Conservation (phyloP, 1,140 invertebrate genomes). For the Drosophila nasuta region DNA sequence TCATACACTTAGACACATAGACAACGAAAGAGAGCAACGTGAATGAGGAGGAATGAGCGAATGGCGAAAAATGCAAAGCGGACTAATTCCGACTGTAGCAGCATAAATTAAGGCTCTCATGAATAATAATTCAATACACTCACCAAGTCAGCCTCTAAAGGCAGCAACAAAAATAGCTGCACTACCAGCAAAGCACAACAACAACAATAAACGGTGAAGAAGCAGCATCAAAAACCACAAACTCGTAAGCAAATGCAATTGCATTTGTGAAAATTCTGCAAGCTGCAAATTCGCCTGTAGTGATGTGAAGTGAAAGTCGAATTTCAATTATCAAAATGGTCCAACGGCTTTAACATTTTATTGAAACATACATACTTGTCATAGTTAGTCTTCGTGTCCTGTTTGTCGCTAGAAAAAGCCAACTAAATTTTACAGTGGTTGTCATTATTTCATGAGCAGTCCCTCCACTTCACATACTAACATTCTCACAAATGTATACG, state of each 20-base stretch:
- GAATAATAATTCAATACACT: conserved; percentile 81
- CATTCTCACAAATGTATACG: not conserved
- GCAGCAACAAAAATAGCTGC: conserved; percentile 63
- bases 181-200: conserved; percentile 30
- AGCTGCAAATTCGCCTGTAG: not conserved
- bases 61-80: conserved; percentile 75
- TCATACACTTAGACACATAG: not conserved
- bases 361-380: conserved; percentile 12
- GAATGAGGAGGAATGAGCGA: conserved; percentile 5
- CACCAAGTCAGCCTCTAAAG: conserved; percentile 36
- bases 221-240: conserved; percentile 40
- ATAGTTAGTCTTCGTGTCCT: conserved; percentile 10
- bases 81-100: conserved; percentile 81
- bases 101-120: conserved; percentile 82
- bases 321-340: too few species aligned
- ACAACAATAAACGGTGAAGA: conserved; percentile 32
- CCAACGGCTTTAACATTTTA: too few species aligned
- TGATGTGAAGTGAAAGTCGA: too few species aligned
- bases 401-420: conserved; percentile 43
- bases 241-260: conserved; percentile 32
- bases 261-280: conserved; percentile 18
- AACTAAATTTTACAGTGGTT: conserved; percentile 51
- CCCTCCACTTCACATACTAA: conserved; percentile 1
- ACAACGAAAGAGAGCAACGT: conserved; percentile 7
- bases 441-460: conserved; percentile 55